Conservation (phyloP, 2,888 invertebrate genomes). For the Fissipunctia ypsillon region DNA sequence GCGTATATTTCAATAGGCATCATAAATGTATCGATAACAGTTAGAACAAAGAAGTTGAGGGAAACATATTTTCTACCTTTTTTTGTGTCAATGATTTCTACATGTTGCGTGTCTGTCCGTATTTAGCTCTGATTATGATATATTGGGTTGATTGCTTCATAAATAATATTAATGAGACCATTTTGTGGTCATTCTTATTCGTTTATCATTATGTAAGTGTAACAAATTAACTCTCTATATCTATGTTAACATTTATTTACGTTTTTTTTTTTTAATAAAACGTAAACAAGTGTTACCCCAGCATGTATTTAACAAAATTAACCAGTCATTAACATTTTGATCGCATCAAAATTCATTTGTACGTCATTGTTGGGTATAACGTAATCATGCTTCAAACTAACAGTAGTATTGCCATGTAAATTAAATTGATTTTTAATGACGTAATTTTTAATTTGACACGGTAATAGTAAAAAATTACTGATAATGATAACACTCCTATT, state of each 20-base stretch:
- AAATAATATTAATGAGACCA: neutral
- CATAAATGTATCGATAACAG: slow-evolving; percentile 59
- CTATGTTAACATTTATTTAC: slow-evolving; percentile 43
- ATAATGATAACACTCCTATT: neutral
- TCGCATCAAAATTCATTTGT: slow-evolving; percentile 59
- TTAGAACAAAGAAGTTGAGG: slow-evolving; percentile 52
- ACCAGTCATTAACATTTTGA: slow-evolving; percentile 60
- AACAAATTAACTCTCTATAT: slow-evolving; percentile 51
- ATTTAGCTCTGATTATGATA: slow-evolving; percentile 39
- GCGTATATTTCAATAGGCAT: slow-evolving; percentile 51
- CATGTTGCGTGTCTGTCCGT: slow-evolving; percentile 47
- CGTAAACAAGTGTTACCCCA: slow-evolving; percentile 45
- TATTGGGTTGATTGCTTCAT: slow-evolving; percentile 44
- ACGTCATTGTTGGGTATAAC: slow-evolving; percentile 60
- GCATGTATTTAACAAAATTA: slow-evolving; percentile 63
- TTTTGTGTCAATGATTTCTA: slow-evolving; percentile 39
- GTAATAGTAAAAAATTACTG: slow-evolving; percentile 1
- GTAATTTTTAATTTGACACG: slow-evolving; percentile 17
- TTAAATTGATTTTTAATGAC: slow-evolving; percentile 32
- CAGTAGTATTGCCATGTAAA: slow-evolving; percentile 51
- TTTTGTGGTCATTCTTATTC: neutral
- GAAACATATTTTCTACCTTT: slow-evolving; percentile 41
- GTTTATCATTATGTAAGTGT: neutral
- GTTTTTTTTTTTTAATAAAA: slow-evolving; percentile 18
- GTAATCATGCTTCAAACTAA: slow-evolving; percentile 70